Evolutionary conservation across 2,113 vertebrate genomes (phyloP).

Genomic region (Sterrhoptilus dennistouni): DNA sequence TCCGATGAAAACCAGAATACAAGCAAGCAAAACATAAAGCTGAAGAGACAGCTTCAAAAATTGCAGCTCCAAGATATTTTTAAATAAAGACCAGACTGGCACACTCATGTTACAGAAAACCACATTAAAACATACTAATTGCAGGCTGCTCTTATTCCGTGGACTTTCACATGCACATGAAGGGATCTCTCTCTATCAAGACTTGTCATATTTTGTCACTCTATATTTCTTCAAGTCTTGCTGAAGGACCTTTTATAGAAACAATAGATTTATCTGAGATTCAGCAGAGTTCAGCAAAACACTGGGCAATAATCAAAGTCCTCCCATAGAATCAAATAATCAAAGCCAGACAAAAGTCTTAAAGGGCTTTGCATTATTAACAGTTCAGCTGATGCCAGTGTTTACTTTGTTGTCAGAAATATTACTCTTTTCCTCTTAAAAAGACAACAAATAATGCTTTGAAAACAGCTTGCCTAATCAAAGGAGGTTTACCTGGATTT

Average conservation of each 20-base stretch:
- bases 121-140: background rate
- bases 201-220: background rate
- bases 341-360: background rate
- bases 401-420: background rate
- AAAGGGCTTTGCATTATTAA: background rate
- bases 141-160: background rate
- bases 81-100: background rate
- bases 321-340: background rate
- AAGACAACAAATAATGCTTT: background rate
- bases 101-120: background rate
- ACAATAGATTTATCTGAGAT: background rate
- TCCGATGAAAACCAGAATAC: conserved; percentile 3
- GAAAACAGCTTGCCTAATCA: background rate
- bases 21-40: background rate
- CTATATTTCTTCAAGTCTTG: background rate
- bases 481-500: background rate
- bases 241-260: background rate
- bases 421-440: background rate
- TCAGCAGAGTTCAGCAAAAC: background rate
- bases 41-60: background rate
- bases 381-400: background rate
- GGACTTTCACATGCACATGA: background rate
- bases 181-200: background rate
- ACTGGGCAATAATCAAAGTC: background rate
- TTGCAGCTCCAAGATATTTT: background rate